A percentile compares a stretch with the other conserved stretches of the same genome.
These are phyloP conservation scores for Creontiades dilutus DNA, from an alignment of 2,888 invertebrate species.

Conservation along the genomic window DNA sequence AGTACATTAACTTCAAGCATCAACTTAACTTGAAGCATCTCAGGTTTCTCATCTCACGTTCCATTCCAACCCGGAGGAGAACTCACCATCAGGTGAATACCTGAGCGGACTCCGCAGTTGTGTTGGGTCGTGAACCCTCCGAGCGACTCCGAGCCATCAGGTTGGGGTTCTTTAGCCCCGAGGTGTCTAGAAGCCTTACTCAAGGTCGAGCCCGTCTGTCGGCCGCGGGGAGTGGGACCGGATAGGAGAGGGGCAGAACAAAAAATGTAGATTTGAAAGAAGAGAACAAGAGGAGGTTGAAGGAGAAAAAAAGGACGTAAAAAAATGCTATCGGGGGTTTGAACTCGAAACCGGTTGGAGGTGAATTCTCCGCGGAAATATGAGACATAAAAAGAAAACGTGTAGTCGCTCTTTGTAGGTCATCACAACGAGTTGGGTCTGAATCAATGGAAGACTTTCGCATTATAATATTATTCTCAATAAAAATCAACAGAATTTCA, in stretches of 20 bases:
- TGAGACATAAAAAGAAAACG: constrained; percentile 2
- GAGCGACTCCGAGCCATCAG: neutral
- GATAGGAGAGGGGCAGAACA: neutral
- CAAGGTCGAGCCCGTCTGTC: constrained; percentile 29
- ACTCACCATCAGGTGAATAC: neutral
- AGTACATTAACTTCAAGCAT: neutral
- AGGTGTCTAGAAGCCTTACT: constrained; percentile 27
- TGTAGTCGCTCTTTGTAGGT: constrained; percentile 15
- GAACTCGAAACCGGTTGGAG: constrained; percentile 31
- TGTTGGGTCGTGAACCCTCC: constrained; percentile 27
- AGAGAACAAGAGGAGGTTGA: neutral
- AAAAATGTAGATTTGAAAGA: constrained; percentile 39
- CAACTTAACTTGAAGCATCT: too few species aligned
- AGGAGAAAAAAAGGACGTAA: neutral
- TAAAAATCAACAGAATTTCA: too few species aligned
- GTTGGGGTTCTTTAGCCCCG: constrained; percentile 21
- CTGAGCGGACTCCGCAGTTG: neutral
- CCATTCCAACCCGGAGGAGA: neutral
- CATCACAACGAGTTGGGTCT: neutral
- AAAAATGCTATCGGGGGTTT: neutral
- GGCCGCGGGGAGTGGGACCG: neutral
- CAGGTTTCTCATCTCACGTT: neutral
- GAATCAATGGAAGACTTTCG: neutral
- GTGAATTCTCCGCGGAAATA: constrained; percentile 17
- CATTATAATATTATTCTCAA: too few species aligned